Evolutionary conservation across 1,140 invertebrate genomes (phyloP).

Genomic region (Nixonia krombeini): DNA sequence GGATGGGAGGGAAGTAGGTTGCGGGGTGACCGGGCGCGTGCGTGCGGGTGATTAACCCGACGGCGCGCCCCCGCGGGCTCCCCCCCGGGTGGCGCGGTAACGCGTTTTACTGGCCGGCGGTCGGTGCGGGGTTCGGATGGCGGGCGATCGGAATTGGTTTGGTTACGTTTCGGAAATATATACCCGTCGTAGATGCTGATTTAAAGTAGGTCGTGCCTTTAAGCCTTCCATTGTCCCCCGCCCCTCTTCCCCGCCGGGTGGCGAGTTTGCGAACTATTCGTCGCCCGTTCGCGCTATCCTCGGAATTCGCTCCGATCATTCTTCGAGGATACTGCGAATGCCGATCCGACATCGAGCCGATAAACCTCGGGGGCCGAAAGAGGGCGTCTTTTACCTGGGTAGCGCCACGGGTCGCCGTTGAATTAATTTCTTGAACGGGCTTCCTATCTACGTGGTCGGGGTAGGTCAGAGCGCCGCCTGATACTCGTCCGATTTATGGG

Average conservation of each 20-base stretch:
- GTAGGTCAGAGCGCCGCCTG: neutral
- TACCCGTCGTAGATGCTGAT: constrained; percentile 47
- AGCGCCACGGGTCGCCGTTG: neutral
- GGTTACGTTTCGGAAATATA: constrained; percentile 51
- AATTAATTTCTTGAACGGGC: constrained; percentile 6
- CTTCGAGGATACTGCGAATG: constrained; percentile 42
- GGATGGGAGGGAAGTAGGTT: too few species aligned
- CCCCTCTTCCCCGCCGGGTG: too few species aligned
- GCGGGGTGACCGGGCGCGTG: too few species aligned
- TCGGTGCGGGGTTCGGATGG: too few species aligned
- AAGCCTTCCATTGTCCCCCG: neutral
- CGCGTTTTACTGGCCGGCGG: too few species aligned
- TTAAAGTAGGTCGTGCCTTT: constrained; percentile 44
- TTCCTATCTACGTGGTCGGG: neutral
- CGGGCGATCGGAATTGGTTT: constrained; percentile 39
- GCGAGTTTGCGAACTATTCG: constrained; percentile 45
- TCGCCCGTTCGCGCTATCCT: constrained; percentile 32
- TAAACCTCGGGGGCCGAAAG: constrained; percentile 21
- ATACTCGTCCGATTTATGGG: neutral
- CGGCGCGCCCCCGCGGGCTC: too few species aligned
- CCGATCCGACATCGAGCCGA: constrained; percentile 30
- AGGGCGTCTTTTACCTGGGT: neutral
- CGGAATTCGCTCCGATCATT: constrained; percentile 43
- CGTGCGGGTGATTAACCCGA: too few species aligned
- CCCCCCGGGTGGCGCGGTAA: too few species aligned